phyloP scores from a whole-genome alignment of 2,888 invertebrate species.

The Drosophila neotestacea region DNA sequence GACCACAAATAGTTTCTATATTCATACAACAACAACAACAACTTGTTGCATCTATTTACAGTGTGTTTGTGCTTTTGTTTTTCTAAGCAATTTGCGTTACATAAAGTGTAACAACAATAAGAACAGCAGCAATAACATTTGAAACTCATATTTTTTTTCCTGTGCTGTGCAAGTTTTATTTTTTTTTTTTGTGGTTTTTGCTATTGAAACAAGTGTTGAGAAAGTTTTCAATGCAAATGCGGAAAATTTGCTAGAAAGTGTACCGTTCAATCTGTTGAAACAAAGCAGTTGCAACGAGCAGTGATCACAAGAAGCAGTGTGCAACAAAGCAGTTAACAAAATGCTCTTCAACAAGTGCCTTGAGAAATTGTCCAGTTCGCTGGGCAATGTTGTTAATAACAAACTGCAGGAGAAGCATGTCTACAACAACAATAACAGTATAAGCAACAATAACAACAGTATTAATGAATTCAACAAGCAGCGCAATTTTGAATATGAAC shows the following conservation, averaged over 20 bases:
- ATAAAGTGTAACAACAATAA: slow-evolving; percentile 35
- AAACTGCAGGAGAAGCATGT: slow-evolving; percentile 74
- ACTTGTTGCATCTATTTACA: slow-evolving; percentile 10
- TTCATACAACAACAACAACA: slow-evolving; percentile 25
- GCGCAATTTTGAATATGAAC: slow-evolving; percentile 81
- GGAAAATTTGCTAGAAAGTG: slow-evolving; percentile 27
- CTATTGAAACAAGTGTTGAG: slow-evolving; percentile 28
- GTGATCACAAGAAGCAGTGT: slow-evolving; percentile 10
- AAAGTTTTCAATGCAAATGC: slow-evolving; percentile 16
- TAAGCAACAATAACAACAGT: slow-evolving; percentile 36
- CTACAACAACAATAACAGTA: slow-evolving; percentile 51
- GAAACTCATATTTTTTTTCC: slow-evolving; percentile 42
- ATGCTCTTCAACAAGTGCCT: slow-evolving; percentile 85
- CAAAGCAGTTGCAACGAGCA: slow-evolving; percentile 15
- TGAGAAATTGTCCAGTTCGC: slow-evolving; percentile 83
- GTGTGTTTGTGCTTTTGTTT: slow-evolving; percentile 30
- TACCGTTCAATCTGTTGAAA: slow-evolving; percentile 1
- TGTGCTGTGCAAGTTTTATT: slow-evolving; percentile 24
- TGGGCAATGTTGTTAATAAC: slow-evolving; percentile 74
- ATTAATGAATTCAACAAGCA: slow-evolving; percentile 49
- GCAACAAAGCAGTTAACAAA: slow-evolving; percentile 31
- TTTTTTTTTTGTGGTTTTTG: slow-evolving; percentile 13
- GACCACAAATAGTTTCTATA: slow-evolving; percentile 8
- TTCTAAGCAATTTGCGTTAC: slow-evolving; percentile 50
- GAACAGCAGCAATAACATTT: slow-evolving; percentile 22